Conservation (phyloP, 2,797 vertebrate genomes). For the Crocidura indochinensis region DNA sequence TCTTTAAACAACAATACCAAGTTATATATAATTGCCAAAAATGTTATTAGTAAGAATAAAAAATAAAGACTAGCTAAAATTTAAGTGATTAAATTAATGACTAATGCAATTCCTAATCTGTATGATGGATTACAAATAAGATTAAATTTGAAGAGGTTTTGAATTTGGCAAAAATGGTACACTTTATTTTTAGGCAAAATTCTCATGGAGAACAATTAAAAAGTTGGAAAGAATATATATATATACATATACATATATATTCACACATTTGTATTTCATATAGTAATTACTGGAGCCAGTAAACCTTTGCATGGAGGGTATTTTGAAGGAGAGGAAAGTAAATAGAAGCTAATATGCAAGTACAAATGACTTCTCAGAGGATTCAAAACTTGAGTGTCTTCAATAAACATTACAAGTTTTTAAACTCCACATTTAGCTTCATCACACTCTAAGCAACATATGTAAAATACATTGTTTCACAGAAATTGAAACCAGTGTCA, state of each 20-base stretch:
- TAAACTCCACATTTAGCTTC: neutral
- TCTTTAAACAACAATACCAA: neutral
- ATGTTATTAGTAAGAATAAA: neutral
- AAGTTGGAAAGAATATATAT: neutral
- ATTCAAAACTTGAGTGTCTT: neutral
- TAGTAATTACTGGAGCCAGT: neutral
- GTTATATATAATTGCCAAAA: neutral
- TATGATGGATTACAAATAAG: neutral
- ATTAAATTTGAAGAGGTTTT: conserved; percentile 2
- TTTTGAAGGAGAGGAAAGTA: neutral
- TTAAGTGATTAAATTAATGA: neutral
- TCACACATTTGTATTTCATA: too few species aligned
- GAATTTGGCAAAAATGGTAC: neutral
- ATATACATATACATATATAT: neutral
- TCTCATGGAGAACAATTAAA: neutral
- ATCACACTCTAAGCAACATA: neutral
- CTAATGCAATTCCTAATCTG: neutral
- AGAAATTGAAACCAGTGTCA: neutral
- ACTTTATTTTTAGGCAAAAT: neutral
- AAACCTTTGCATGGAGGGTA: neutral
- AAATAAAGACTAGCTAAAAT: conserved; percentile 8
- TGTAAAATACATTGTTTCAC: neutral
- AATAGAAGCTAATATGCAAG: neutral
- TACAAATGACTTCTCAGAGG: neutral
- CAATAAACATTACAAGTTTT: neutral